Conservation (phyloP, 1,140 invertebrate genomes). For the Trichoplusia ni region DNA sequence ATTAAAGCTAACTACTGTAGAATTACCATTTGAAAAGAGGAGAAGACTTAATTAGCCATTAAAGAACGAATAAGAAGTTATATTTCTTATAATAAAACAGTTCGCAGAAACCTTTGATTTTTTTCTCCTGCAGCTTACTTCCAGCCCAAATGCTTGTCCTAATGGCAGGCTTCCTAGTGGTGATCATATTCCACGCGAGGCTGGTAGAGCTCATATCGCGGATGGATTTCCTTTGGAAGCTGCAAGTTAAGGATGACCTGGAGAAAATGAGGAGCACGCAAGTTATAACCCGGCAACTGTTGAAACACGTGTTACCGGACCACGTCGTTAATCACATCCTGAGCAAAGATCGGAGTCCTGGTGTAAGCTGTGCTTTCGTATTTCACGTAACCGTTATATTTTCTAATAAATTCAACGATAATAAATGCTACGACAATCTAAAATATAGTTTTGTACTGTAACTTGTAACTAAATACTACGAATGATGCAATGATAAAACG, state of each 20-base stretch:
- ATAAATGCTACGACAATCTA: too few species aligned
- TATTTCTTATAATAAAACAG: too few species aligned
- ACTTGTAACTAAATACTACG: too few species aligned
- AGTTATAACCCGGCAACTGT: conserved; percentile 91
- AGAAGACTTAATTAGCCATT: too few species aligned
- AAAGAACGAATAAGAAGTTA: too few species aligned
- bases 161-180: conserved; percentile 90
- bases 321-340: conserved; percentile 98
- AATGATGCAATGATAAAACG: too few species aligned
- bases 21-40: too few species aligned
- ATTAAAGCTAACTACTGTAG: too few species aligned
- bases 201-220: conserved; percentile 94
- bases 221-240: conserved; percentile 97
- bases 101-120: not conserved
- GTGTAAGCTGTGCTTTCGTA: conserved; percentile 79
- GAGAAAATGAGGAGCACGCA: conserved; percentile 94
- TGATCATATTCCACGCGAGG: conserved; percentile 94
- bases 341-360: conserved; percentile 86
- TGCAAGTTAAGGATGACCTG: conserved; percentile 94
- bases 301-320: conserved; percentile 97
- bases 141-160: conserved; percentile 91
- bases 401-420: too few species aligned
- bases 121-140: conserved; percentile 75
- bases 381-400: not conserved
- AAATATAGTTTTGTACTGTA: too few species aligned